Base-by-base conservation (phyloP, 1,140 invertebrate species). In the Limonius californicus region DNA sequence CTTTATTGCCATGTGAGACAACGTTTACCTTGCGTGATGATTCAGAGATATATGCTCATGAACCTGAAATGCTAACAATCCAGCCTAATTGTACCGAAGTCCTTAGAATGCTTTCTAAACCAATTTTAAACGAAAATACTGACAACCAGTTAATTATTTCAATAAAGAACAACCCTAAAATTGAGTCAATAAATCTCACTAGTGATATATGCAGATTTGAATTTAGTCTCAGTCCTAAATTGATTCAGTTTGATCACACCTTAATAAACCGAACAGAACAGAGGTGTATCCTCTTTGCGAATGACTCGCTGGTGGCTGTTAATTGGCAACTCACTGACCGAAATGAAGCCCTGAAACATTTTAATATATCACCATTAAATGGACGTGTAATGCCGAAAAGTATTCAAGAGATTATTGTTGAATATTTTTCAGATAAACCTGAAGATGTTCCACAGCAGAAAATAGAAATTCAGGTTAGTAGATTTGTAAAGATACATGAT, bases 81-180 rank as follows among this genome's bases (percentile, higher is more conserved):
- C 14, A 35, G 45, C 59, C 69, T 0, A 59, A 66, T 30, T 35
- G 21, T 15, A 50, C 50, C 42, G 42, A 65, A 30, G 50, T 57
- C 8, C 9, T 74, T n/a, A 57, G 19, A 1, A 42, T 72, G 9
- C 61, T 42, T 9, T 64, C 65, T 7, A 63, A 61, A 20, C 65
- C 70, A 7, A 30, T 57, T 59, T 23, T 53, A 53, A 59, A 11
- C 14, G 1, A 68, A 42, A 64, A 39, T 27, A 50, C 68, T 42
- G 20, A 64, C 18, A 16, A 62, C 18, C 12, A 53, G 11, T 19
- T 73, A 8, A 57, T 66, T 18, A 43, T 75, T 3, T 64, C 69
- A 1, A 59, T 68, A 12, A 67, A 69, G 54, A 68, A 75, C 30
- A 75, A 75, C 69, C 74, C 74, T 8, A 39, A 61, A 54, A 61